Conservation (phyloP, 92 coral and sea anemone species). For the Epizoanthus stellaris region DNA sequence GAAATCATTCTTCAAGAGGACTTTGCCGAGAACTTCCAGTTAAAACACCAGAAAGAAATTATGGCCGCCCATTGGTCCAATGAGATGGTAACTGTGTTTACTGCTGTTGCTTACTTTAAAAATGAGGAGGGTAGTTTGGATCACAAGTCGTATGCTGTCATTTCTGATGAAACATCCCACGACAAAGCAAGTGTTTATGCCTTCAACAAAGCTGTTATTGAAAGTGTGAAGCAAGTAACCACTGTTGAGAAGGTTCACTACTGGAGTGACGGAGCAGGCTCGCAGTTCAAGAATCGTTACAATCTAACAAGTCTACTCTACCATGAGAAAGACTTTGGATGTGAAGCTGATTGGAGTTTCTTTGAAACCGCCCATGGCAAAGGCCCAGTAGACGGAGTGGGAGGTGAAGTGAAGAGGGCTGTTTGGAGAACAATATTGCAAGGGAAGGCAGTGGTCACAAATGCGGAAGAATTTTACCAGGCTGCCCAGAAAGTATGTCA, state of each 20-base stretch:
- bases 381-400: slow-evolving; percentile 66
- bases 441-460: slow-evolving; percentile 46
- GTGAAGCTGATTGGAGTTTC: slow-evolving; percentile 60
- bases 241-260: slow-evolving; percentile 39
- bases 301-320: slow-evolving; percentile 49
- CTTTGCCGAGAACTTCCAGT: slow-evolving; percentile 50
- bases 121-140: slow-evolving; percentile 34
- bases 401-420: slow-evolving; percentile 59
- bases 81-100: slow-evolving; percentile 56
- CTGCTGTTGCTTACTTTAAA: slow-evolving; percentile 56
- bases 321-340: slow-evolving; percentile 54
- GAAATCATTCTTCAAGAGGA: slow-evolving; percentile 64
- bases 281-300: slow-evolving; percentile 60
- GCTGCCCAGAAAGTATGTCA: slow-evolving; percentile 35
- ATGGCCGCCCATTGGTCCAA: slow-evolving; percentile 73
- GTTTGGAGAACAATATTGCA: slow-evolving; percentile 68
- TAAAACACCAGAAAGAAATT: slow-evolving; percentile 56
- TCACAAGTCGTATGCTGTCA: slow-evolving; percentile 54
- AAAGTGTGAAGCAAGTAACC: slow-evolving; percentile 1
- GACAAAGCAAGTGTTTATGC: slow-evolving; percentile 52
- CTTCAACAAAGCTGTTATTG: slow-evolving; percentile 32
- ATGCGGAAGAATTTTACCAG: slow-evolving; percentile 40
- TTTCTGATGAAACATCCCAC: slow-evolving; percentile 53
- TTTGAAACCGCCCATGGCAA: slow-evolving; percentile 70
- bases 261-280: slow-evolving; percentile 60